phyloP scores from a whole-genome alignment of 2,113 vertebrate species.

The Gallinago media region DNA sequence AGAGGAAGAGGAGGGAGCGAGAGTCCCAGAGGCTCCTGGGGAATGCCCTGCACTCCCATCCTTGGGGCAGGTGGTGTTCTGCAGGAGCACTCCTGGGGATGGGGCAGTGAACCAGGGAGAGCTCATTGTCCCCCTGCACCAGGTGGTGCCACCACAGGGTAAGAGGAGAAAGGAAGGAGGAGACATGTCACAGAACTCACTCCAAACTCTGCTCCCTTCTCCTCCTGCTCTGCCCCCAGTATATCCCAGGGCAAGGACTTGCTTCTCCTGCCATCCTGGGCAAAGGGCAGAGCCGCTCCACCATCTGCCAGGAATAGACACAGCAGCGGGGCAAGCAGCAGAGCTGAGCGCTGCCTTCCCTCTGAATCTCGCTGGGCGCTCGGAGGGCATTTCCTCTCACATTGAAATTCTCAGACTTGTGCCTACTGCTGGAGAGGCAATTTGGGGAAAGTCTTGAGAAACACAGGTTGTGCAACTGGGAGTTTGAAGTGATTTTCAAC shows the following conservation, averaged over 20 bases:
- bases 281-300: neutral
- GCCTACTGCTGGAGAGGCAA: neutral
- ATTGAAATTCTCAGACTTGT: neutral
- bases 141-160: neutral
- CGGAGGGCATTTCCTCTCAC: neutral
- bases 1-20: neutral
- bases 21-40: neutral
- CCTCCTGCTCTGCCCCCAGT: neutral
- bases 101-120: neutral
- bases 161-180: neutral
- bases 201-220: neutral
- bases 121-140: rapidly evolving
- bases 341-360: neutral
- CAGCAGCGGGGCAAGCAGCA: neutral
- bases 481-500: constrained; percentile 30
- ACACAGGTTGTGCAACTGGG: constrained; percentile 2
- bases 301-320: neutral
- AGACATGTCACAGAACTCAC: rapidly evolving
- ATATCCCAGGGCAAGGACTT: neutral
- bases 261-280: neutral
- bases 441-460: constrained; percentile 57
- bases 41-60: rapidly evolving
- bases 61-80: rapidly evolving
- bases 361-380: neutral
- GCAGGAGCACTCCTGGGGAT: neutral